Evolutionary conservation across 2,888 invertebrate species (phyloP).

Genomic region (Drosophila mimetica): DNA sequence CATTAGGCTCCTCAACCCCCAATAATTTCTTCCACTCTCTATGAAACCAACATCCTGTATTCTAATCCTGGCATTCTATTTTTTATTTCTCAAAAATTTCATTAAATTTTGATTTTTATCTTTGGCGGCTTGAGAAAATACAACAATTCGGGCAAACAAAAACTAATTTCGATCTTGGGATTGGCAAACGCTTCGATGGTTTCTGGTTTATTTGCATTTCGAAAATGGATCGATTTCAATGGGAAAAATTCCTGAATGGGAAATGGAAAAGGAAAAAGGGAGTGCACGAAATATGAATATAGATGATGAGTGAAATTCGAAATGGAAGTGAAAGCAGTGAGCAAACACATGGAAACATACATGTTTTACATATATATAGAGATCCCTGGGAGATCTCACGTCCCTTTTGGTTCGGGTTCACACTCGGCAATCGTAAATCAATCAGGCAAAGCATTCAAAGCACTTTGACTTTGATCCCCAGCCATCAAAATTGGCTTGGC

Average conservation of each 20-base stretch:
- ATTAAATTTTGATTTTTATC: slow-evolving; percentile 58
- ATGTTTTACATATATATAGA: neutral
- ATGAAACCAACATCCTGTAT: slow-evolving; percentile 54
- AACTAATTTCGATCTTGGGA: slow-evolving; percentile 29
- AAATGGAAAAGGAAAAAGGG: slow-evolving; percentile 5
- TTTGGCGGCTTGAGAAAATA: slow-evolving; percentile 66
- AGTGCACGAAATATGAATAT: slow-evolving; percentile 39
- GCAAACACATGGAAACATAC: slow-evolving; percentile 9
- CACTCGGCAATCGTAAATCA: slow-evolving; percentile 65
- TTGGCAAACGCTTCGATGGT: slow-evolving; percentile 19
- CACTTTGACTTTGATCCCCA: slow-evolving; percentile 35
- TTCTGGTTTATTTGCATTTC: slow-evolving; percentile 64
- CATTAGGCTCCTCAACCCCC: neutral
- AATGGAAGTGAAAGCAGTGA: slow-evolving; percentile 45
- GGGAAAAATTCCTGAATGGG: slow-evolving; percentile 42
- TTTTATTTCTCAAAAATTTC: neutral
- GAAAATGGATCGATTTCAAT: slow-evolving; percentile 67
- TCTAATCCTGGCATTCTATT: neutral
- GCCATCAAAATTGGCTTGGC: slow-evolving; percentile 62
- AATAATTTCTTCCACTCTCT: neutral
- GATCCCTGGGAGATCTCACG: slow-evolving; percentile 1
- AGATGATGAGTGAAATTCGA: slow-evolving; percentile 58
- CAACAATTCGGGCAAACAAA: slow-evolving; percentile 65
- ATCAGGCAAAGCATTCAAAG: slow-evolving; percentile 61
- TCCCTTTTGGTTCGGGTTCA: slow-evolving; percentile 4